Base-by-base conservation (phyloP, 2,113 vertebrate genomes). In the Colinus virginianus region DNA sequence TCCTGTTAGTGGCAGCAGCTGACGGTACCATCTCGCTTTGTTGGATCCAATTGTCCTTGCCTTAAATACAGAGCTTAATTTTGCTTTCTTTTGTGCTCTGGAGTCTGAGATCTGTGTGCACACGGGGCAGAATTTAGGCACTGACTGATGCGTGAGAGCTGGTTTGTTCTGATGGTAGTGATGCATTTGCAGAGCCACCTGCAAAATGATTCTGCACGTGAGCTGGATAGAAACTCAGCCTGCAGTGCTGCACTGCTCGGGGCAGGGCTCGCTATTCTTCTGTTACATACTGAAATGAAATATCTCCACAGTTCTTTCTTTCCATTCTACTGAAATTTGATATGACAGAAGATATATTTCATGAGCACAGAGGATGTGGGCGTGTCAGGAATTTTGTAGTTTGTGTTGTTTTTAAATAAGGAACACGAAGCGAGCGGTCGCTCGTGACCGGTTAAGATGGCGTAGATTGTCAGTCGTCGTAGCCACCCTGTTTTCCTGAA, bases 311-410 rank as follows among this genome's bases (percentile, higher is more conserved):
- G 90, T 74, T 49, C 79, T 38, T 91, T 79, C 59, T 84, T 96
- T 74, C 90, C 69, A 64, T 8, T 84, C 49, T 87, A 64, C 34
- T 83, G 84, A 78, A 83, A 84, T 92, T 94, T 94, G 76, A 74
- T 95, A 92, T 3, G 46, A 88, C 22, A 91, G 88, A 96, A 86
- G 63, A 70, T 96, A 86, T 96, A 94, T 95, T 97, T 97, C 96
- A 91, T 90, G 95, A 97, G 77, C 94, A 95, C 90, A 90, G 90
- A 93, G 86, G 84, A 42, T 76, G 74, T 79, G 82, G n/a, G 19
- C 63, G 42, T 92, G 62, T 94, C 94, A 81, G 91, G 93, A 93
- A 72, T 94, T 96, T 97, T 97, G 81, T 97, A 95, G 95, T 94
- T 95, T 92, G 69, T 93, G 93, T 84, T 95, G 74, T 82, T 95